These are phyloP conservation scores for Neostethus bicornis DNA, from an alignment of 2,797 vertebrate species.

Conservation along the genomic window DNA sequence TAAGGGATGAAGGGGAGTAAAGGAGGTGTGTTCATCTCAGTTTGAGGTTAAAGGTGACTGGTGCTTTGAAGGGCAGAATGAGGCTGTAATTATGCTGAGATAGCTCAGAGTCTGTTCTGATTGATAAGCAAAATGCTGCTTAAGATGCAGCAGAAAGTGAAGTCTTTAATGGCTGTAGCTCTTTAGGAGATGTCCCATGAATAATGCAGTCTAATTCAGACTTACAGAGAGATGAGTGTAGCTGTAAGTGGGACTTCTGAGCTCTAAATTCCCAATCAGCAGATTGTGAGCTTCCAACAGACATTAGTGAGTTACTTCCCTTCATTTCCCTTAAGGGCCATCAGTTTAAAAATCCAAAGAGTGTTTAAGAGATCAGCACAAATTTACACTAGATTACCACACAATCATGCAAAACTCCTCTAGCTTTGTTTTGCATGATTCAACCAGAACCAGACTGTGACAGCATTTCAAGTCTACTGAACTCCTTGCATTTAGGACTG, in stretches of 20 bases:
- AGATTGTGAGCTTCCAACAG: conserved; percentile 28
- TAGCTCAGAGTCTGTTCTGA: conserved; percentile 43
- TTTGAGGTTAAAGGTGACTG: conserved; percentile 59
- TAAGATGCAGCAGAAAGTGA: conserved; percentile 15
- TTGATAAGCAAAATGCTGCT: conserved; percentile 48
- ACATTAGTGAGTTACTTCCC: conserved; percentile 17
- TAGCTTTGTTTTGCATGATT: too few relatives aligned
- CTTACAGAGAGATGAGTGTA: conserved; percentile 35
- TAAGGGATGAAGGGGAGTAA: neutral
- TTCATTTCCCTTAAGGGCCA: conserved; percentile 18
- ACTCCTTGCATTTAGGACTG: too few relatives aligned
- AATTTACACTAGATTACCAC: neutral
- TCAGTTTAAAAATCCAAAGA: conserved; percentile 33
- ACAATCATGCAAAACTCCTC: conserved; percentile 2
- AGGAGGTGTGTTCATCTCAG: conserved; percentile 13
- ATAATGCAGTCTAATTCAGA: conserved; percentile 70
- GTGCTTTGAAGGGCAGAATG: conserved; percentile 14
- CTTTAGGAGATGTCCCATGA: conserved; percentile 64
- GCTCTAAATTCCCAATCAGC: conserved; percentile 37
- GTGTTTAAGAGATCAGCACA: neutral
- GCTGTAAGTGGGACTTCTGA: conserved; percentile 40
- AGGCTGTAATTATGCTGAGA: conserved; percentile 48
- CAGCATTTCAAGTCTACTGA: too few relatives aligned
- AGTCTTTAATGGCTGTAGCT: conserved; percentile 64
- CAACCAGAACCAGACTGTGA: too few relatives aligned